These are phyloP conservation scores for Bombus superbus DNA, from an alignment of 1,140 invertebrate genomes.

Conservation along the genomic window DNA sequence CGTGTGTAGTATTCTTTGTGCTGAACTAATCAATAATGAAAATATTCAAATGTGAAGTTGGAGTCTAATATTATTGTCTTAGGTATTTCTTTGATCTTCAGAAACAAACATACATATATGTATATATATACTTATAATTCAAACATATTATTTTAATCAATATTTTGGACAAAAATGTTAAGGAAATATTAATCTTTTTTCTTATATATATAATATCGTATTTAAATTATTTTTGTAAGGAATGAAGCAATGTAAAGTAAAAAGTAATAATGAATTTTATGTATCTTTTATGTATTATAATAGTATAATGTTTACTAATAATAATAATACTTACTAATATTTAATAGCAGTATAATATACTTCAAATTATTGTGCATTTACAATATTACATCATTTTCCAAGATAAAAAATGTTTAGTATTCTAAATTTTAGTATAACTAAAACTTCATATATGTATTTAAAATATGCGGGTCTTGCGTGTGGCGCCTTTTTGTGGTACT, in stretches of 20 bases:
- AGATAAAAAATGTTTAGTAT: not conserved
- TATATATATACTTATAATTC: not conserved
- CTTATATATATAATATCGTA: not conserved
- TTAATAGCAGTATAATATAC: not conserved
- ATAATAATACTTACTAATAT: not conserved
- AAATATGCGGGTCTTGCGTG: not conserved
- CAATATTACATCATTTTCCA: not conserved
- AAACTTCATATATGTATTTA: not conserved
- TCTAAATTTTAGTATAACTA: not conserved
- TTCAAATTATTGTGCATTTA: not conserved
- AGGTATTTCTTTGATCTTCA: not conserved
- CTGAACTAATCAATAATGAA: not conserved
- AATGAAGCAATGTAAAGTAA: not conserved
- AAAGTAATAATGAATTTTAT: not conserved
- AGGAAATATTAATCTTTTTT: not conserved
- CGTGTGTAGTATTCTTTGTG: not conserved
- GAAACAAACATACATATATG: not conserved
- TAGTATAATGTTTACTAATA: too few relatives aligned
- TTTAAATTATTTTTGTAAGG: not conserved
- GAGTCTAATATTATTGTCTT: not conserved
- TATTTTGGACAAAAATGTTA: not conserved
- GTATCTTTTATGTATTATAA: too few relatives aligned
- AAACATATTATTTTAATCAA: too few relatives aligned
- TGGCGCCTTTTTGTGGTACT: not conserved
- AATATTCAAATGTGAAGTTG: not conserved